Base-by-base conservation (phyloP, 2,888 invertebrate genomes). In the Deilephila elpenor region DNA sequence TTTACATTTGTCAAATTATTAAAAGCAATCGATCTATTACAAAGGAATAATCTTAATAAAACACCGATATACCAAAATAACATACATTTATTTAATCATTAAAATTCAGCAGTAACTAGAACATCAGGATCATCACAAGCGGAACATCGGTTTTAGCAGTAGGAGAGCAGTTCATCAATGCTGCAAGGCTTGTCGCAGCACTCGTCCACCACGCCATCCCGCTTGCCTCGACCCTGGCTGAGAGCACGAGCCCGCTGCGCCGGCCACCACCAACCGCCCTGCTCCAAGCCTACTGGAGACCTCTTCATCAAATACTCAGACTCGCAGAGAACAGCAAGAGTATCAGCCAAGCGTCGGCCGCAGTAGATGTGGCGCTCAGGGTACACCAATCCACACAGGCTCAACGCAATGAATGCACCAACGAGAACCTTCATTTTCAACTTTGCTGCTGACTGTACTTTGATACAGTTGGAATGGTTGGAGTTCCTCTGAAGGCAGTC, bases 161-260 rank as follows among this genome's bases (percentile, higher is more conserved):
- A 67, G 17, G 67, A 67, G 8, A 51, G 44, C 25, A 67, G 51
- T 25, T 71, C 71, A 7, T 72, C 72, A 5, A 71, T 53, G 17
- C 72, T 60, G 71, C 74, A 77, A n/a, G 73, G 60, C 17, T 71
- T 75, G 37, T 62, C 53, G 37, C 73, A 73, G 53, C 73, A 71
- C 62, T 61, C 61, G 8, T 61, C 20, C 17, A 20, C 62, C 8
- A 72, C 51, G 51, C 72, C 62, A 2, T 44, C n/a, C 17, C 60
- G 25, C 17, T 72, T 72, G 51, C 25, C 62, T 11, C 60, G 72
- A 17, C 53, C 67, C 3, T 56, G 56, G 5, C 19, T 25, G 25
- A 72, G 61, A 5, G 6, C 5, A 25, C 60, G 51, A 3, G 51
- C 61, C 20, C 61, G 51, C 20, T 72, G 61, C 8, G 6, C 51